phyloP scores from a whole-genome alignment of 2,888 invertebrate genomes.

The Drosophila formosana region DNA sequence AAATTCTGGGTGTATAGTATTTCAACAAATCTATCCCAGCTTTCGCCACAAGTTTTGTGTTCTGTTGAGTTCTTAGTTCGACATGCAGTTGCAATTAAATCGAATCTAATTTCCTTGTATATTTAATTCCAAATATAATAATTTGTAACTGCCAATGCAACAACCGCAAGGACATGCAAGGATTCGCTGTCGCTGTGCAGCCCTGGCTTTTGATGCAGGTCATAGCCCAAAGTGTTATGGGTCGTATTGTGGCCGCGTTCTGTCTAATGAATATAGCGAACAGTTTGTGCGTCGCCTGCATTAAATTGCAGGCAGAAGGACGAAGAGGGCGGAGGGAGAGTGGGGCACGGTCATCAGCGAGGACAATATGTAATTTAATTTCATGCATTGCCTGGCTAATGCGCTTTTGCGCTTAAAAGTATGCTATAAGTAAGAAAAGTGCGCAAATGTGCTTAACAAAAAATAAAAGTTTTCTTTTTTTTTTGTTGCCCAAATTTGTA shows the following conservation, averaged over 20 bases:
- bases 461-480: constrained; percentile 53
- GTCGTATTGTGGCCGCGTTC: constrained; percentile 36
- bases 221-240: constrained; percentile 48
- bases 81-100: too few relatives aligned
- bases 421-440: constrained; percentile 75
- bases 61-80: too few relatives aligned
- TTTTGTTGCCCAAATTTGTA: constrained; percentile 1
- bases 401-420: constrained; percentile 77
- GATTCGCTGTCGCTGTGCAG: constrained; percentile 1
- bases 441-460: constrained; percentile 78
- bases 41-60: too few relatives aligned
- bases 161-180: not conserved
- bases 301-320: not conserved
- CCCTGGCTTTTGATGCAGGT: constrained; percentile 28
- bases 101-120: too few relatives aligned
- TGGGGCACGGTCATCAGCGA: constrained; percentile 39
- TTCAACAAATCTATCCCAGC: too few relatives aligned
- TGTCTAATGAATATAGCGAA: constrained; percentile 53
- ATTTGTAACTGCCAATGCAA: not conserved
- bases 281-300: constrained; percentile 40
- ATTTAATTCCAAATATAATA: not conserved
- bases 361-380: constrained; percentile 74
- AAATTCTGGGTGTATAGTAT: too few relatives aligned
- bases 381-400: constrained; percentile 81
- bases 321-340: not conserved